Percentiles rank a stretch among this genome's conserved stretches.
Evolutionary conservation across 2,113 vertebrate genomes (phyloP).

Genomic region (Azemiops feae): DNA sequence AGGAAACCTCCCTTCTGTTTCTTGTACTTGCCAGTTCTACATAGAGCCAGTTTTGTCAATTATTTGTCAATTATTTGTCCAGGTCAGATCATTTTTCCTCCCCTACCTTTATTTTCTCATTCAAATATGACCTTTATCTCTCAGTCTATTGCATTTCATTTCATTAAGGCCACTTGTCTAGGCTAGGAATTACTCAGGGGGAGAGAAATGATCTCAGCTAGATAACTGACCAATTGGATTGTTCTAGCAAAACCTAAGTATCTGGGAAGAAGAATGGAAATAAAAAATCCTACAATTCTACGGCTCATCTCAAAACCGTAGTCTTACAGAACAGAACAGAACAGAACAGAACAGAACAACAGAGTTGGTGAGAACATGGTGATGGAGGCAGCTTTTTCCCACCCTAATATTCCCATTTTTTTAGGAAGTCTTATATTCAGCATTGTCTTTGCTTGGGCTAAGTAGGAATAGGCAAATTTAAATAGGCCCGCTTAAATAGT

Average conservation of each 20-base stretch:
- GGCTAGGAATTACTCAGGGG: conserved; percentile 31
- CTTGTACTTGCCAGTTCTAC: conserved; percentile 13
- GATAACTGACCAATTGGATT: not conserved
- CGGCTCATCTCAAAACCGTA: not conserved
- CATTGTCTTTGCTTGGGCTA: not conserved
- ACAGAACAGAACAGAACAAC: no score
- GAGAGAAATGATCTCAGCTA: not conserved
- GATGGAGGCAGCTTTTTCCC: not conserved
- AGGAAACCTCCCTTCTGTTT: conserved; percentile 4
- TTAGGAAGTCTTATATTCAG: not conserved
- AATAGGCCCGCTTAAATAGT: not conserved
- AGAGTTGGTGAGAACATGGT: not conserved
- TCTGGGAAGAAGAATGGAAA: not conserved
- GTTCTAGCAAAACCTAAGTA: not conserved
- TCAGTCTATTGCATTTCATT: conserved; percentile 51
- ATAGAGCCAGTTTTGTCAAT: conserved; percentile 13
- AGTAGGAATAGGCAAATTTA: not conserved
- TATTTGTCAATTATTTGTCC: conserved; percentile 44
- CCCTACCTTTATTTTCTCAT: conserved; percentile 54
- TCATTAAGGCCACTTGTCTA: conserved; percentile 44
- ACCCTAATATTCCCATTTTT: not conserved
- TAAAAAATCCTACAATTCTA: not conserved
- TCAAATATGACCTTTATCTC: conserved; percentile 60
- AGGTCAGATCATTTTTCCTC: conserved; percentile 33
- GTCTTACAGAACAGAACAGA: not conserved